Conservation (phyloP, 2,888 invertebrate species). For the Perizoma flavofasciatum region DNA sequence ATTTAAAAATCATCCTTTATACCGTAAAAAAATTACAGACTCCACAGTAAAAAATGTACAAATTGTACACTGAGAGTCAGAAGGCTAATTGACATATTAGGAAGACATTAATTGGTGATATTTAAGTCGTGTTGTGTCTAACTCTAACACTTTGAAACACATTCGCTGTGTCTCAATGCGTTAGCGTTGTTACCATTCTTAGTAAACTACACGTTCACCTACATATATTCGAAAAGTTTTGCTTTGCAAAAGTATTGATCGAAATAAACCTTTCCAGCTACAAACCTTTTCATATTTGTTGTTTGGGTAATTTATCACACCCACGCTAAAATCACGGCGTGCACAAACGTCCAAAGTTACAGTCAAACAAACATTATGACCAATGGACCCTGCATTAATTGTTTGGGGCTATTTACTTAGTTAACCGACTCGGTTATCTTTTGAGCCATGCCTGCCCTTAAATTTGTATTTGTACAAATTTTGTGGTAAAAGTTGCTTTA, state of each 20-base stretch:
- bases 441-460: conserved; percentile 66
- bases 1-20: too few relatives aligned
- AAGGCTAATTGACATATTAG: too few relatives aligned
- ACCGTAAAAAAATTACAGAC: too few relatives aligned
- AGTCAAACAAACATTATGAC: conserved; percentile 78
- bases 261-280: conserved; percentile 31
- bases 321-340: conserved; percentile 47
- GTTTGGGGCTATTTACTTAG: conserved; percentile 76
- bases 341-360: conserved; percentile 56
- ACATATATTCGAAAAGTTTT: too few relatives aligned
- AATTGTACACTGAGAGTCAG: too few relatives aligned
- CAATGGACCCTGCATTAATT: conserved; percentile 81
- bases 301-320: conserved; percentile 39
- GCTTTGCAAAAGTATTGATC: conserved; percentile 17
- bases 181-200: too few relatives aligned
- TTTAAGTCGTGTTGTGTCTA: too few relatives aligned
- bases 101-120: too few relatives aligned
- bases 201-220: too few relatives aligned
- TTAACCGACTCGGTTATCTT: conserved; percentile 76
- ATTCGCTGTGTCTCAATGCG: too few relatives aligned
- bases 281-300: conserved; percentile 18
- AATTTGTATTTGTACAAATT: conserved; percentile 61
- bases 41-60: too few relatives aligned
- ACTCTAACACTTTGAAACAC: too few relatives aligned
- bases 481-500: conserved; percentile 16